Conservation (phyloP, 2,888 invertebrate genomes). For the Tipula confusa region DNA sequence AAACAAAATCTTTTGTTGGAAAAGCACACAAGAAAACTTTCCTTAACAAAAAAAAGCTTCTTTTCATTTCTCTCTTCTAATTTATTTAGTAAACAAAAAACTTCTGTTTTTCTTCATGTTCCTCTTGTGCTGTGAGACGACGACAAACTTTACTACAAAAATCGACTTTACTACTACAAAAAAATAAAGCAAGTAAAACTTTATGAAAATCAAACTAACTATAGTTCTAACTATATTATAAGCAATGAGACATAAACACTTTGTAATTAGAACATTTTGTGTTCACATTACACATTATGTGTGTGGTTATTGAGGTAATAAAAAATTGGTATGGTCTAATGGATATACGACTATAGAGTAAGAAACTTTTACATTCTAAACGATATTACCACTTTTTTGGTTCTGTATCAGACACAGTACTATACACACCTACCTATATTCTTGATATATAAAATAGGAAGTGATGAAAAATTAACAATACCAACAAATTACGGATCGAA, state of each 20-base stretch:
- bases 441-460: too few species aligned
- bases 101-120: background rate
- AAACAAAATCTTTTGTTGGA: background rate
- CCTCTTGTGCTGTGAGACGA: background rate
- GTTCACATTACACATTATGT: background rate
- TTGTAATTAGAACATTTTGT: background rate
- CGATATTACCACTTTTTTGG: too few species aligned
- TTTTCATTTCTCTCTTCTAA: background rate
- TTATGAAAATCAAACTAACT: background rate
- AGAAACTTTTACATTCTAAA: too few species aligned
- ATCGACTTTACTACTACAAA: background rate
- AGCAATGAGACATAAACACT: background rate
- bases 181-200: background rate
- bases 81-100: background rate
- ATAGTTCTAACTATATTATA: too few species aligned
- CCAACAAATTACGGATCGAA: too few species aligned
- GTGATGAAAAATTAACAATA: too few species aligned
- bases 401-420: too few species aligned
- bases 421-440: too few species aligned
- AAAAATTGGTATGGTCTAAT: too few species aligned
- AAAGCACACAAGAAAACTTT: background rate
- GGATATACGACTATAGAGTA: too few species aligned
- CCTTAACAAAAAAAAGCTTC: background rate
- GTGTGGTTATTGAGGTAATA: too few species aligned
- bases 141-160: background rate